Evolutionary conservation across 37 sponge, comb jelly and placozoan genomes (phyloP), one percentile per base, ranked within the genome.

Genomic region (Crambe crambe): DNA sequence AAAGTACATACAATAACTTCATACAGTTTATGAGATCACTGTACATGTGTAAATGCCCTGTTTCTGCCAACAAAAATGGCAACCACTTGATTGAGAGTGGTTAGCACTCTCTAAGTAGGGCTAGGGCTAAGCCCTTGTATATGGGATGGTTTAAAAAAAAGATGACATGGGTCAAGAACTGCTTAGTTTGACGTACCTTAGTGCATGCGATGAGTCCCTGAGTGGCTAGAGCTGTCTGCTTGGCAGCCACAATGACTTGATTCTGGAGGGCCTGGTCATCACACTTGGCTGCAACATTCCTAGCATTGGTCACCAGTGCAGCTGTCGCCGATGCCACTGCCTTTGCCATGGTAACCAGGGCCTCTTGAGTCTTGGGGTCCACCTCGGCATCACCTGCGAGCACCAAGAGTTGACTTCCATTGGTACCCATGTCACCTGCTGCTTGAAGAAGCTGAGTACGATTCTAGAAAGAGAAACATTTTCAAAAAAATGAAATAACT

Each of bases 151-250:
- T n/a, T n/a, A n/a, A n/a, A n/a, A n/a, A n/a, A n/a, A n/a, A n/a
- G n/a, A n/a, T n/a, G n/a, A n/a, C n/a, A n/a, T n/a, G n/a, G n/a
- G n/a, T n/a, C n/a, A n/a, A n/a, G n/a, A n/a, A n/a, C n/a, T n/a
- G n/a, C n/a, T n/a, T n/a, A n/a, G n/a, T n/a, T n/a, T n/a, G n/a
- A n/a, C 59, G 3, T 36, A 76, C 92, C 76, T 95, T 90, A 43
- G 95, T 95, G 69, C 96, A 95, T 3, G 96, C 81, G 39, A 95
- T 90, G 60, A 95, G 90, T 37, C 87, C 87, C 29, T 89, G 86
- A 12, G 93, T 97, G 43, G 93, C 93, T 30, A 92, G 71, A 10
- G 98, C 98, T 20, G 98, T 94, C 76, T 87, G 89, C 42, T 97
- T 93, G 51, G 92, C 94, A 0, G 90, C 90, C 43, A 75, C 42